A percentile compares a stretch with the other conserved stretches of the same genome.
Conservation (phyloP, 2,113 vertebrate genomes). For the Microcebus jonahi region DNA sequence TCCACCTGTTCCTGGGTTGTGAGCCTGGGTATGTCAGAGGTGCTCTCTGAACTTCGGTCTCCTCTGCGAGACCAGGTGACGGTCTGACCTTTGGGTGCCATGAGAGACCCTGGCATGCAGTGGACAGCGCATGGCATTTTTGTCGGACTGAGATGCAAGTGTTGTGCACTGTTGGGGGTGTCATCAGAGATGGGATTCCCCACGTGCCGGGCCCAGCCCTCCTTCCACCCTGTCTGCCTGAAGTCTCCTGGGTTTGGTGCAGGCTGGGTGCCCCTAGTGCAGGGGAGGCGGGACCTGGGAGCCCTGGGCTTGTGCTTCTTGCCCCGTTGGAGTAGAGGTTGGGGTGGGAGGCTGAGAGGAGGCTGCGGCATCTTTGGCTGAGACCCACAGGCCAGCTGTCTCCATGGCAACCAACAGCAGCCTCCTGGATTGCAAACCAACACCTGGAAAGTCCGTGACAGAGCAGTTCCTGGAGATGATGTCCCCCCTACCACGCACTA, state of each 20-base stretch:
- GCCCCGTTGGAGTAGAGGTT: not conserved
- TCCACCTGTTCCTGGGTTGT: not conserved
- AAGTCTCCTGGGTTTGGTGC: not conserved
- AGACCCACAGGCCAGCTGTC: not conserved
- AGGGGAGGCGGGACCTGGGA: not conserved
- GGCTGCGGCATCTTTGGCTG: not conserved
- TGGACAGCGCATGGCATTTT: not conserved
- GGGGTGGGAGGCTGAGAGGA: not conserved
- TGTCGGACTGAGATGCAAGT: not conserved
- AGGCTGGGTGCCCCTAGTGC: not conserved
- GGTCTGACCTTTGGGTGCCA: not conserved
- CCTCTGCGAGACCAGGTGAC: not conserved
- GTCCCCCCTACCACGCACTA: fast-evolving
- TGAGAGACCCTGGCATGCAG: not conserved
- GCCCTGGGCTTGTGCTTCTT: too few relatives aligned
- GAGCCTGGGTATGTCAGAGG: not conserved
- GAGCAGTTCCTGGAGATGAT: not conserved
- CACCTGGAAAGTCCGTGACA: not conserved
- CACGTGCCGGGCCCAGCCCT: fast-evolving
- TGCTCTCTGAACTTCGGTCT: not conserved
- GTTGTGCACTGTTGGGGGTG: not conserved
- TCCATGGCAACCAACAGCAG: not conserved
- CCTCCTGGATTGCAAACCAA: not conserved
- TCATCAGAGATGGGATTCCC: not conserved
- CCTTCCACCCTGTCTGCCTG: not conserved